These are phyloP conservation scores for Halocynthia roretzi DNA, from an alignment of 23 tunicate species.

Conservation along the genomic window DNA sequence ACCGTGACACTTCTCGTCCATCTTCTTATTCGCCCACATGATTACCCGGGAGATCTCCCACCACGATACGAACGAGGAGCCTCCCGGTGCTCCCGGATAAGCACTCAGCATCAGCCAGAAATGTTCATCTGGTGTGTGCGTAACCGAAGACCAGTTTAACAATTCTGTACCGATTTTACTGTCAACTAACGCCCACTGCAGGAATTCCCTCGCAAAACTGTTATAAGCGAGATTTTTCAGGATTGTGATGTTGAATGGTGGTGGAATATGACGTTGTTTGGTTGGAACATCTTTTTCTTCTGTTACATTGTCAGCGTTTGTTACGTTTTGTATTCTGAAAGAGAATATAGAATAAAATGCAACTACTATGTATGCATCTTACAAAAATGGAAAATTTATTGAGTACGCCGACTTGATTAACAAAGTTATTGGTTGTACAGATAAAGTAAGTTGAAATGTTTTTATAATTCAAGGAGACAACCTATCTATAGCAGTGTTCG, in stretches of 20 bases:
- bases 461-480: no score
- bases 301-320: conserved; percentile 18
- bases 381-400: no score
- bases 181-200: conserved; percentile 35
- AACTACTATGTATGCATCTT: no score
- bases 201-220: conserved; percentile 23
- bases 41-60: background rate
- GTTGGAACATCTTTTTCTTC: conserved; percentile 13
- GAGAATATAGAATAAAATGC: no score
- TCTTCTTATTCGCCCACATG: background rate
- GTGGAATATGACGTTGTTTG: conserved; percentile 11
- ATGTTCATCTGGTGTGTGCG: conserved; percentile 13
- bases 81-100: background rate
- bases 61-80: background rate
- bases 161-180: conserved; percentile 26
- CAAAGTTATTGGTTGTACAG: background rate
- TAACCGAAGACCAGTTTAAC: conserved; percentile 44
- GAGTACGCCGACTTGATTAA: background rate
- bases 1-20: background rate
- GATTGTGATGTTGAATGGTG: conserved; percentile 40
- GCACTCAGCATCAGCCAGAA: background rate
- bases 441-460: background rate
- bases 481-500: no score
- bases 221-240: conserved; percentile 51
- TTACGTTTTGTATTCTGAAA: conserved; percentile 17